Conservation (phyloP, 2,888 invertebrate species). For the Drosophila quinaria region DNA sequence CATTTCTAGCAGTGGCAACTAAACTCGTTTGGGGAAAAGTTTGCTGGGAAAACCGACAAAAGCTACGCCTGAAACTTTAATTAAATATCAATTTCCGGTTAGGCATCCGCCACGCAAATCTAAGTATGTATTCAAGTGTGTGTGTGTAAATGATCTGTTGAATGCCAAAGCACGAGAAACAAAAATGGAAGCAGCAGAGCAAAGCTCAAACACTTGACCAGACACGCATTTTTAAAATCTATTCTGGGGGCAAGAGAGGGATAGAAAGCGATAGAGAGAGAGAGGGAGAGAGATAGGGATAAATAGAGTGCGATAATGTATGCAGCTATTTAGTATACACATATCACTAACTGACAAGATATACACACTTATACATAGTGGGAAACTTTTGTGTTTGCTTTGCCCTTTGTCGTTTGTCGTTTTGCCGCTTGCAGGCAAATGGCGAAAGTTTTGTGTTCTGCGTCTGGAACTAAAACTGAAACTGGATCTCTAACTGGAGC, state of each 20-base stretch:
- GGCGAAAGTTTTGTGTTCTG: slow-evolving; percentile 63
- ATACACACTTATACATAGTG: slow-evolving; percentile 24
- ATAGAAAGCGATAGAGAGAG: neutral
- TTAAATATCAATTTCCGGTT: slow-evolving; percentile 76
- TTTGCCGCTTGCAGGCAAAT: slow-evolving; percentile 71
- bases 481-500: slow-evolving; percentile 15
- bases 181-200: slow-evolving; percentile 63
- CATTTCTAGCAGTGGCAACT: slow-evolving; percentile 25
- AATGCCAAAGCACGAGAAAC: slow-evolving; percentile 35
- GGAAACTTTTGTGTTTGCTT: slow-evolving; percentile 72
- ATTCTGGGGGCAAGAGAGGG: neutral
- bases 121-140: slow-evolving; percentile 1
- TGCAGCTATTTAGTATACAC: slow-evolving; percentile 67
- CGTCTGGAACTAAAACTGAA: slow-evolving; percentile 11
- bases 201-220: slow-evolving; percentile 76
- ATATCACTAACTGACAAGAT: slow-evolving; percentile 66
- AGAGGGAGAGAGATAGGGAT: neutral
- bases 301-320: slow-evolving; percentile 56
- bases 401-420: slow-evolving; percentile 64
- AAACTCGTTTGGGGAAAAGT: slow-evolving; percentile 29
- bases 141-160: slow-evolving; percentile 64
- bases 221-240: slow-evolving; percentile 56
- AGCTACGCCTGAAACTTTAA: slow-evolving; percentile 63
- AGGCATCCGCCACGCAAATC: slow-evolving; percentile 41
- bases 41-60: slow-evolving; percentile 35